Base-by-base conservation (phyloP, 2,797 vertebrate genomes). In the Loriculus beryllinus region DNA sequence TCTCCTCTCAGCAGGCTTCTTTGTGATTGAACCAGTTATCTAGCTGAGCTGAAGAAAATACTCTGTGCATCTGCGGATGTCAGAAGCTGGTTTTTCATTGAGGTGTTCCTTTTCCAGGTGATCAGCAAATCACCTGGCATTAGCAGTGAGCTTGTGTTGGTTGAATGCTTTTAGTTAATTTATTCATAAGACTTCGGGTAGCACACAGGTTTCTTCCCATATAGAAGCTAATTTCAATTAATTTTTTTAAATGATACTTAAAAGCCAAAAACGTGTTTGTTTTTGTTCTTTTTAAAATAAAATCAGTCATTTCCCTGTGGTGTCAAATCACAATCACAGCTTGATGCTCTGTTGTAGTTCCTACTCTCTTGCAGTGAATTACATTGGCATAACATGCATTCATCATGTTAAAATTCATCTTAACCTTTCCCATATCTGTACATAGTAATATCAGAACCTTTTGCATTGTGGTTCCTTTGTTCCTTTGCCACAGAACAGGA, bases 1-100 rank as follows among this genome's bases (percentile, higher is more conserved):
- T 78, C 4, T 68, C 12, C 6, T 93, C 20, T 15, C 62, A 81
- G 37, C 2, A 4, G 70, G 57, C 40, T 88, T 90, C 67, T 71
- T 43, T 29, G 29, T 79, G 62, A 75, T 54, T 31, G 52, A 84
- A 69, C 31, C 35, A 84, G 22, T 84, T 90, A 47, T 7, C 88
- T 83, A 76, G 59, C 74, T 88, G 74, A 94, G 74, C 67, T 88
- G 35, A 93, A 84, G 83, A 69, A 88, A 92, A 92, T 72, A 43
- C 28, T 72, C 62, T 83, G 72, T 81, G 62, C 77, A 40, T 95
- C 74, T 93, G 86, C 59, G 82, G 81, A 47, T 95, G 83, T 93
- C 57, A 82, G 64, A 93, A 94, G 62, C 77, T 92, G 70, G 28
- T 95, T 92, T 90, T 37, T 88, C 81, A 52, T 68, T 81, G 31